Evolutionary conservation across 2,888 invertebrate species (phyloP).

Genomic region (Sclerodermus sp.): DNA sequence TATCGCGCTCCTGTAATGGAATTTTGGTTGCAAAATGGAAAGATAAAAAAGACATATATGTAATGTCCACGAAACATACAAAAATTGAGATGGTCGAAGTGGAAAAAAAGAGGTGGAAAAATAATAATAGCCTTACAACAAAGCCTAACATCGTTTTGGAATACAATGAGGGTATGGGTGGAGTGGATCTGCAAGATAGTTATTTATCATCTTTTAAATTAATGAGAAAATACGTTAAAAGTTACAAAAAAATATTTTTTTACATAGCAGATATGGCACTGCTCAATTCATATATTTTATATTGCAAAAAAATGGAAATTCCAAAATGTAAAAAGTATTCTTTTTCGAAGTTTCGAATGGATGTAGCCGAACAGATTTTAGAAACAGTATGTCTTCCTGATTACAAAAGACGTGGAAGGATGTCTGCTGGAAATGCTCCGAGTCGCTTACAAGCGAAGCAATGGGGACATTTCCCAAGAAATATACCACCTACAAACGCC

Average conservation of each 20-base stretch:
- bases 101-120: slow-evolving; percentile 14
- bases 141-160: too few relatives aligned
- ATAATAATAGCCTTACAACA: slow-evolving; percentile 12
- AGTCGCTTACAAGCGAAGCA: slow-evolving; percentile 19
- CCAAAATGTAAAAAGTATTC: slow-evolving; percentile 14
- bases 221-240: slow-evolving; percentile 25
- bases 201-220: slow-evolving; percentile 21
- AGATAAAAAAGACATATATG: slow-evolving; percentile 19
- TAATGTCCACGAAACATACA: slow-evolving; percentile 20
- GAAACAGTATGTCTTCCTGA: slow-evolving; percentile 17
- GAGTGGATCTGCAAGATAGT: slow-evolving; percentile 22
- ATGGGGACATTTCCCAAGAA: slow-evolving; percentile 24
- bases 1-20: background rate
- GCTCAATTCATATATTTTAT: slow-evolving; percentile 18
- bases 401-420: slow-evolving; percentile 20
- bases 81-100: slow-evolving; percentile 17
- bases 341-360: slow-evolving; percentile 16
- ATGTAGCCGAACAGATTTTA: slow-evolving; percentile 21
- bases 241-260: too few relatives aligned
- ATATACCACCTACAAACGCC: slow-evolving; percentile 20
- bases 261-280: slow-evolving; percentile 22
- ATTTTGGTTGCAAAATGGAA: slow-evolving; percentile 15
- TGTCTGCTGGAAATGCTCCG: slow-evolving; percentile 18
- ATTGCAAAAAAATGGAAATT: slow-evolving; percentile 11
- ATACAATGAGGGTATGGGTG: slow-evolving; percentile 27